Conservation (phyloP, 2,797 vertebrate genomes). For the Pelodytes ibericus region DNA sequence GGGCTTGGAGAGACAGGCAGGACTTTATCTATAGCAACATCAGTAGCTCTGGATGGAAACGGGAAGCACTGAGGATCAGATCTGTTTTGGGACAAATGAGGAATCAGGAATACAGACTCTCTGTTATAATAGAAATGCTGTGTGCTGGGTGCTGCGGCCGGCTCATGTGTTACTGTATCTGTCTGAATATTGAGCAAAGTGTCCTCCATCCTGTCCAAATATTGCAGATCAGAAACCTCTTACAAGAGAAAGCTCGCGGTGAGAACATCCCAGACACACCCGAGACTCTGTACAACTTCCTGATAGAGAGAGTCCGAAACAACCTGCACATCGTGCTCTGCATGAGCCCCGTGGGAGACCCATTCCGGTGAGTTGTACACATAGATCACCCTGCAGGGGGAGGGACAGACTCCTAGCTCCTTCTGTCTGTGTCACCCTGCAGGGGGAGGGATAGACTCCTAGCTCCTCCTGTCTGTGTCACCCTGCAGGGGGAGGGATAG, state of each 20-base stretch:
- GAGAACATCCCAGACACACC: conserved; percentile 78
- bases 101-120: too few species aligned
- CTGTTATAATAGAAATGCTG: too few species aligned
- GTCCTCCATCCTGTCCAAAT: background rate
- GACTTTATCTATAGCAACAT: too few species aligned
- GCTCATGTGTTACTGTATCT: too few species aligned
- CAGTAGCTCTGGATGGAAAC: too few species aligned
- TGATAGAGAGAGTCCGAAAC: conserved; percentile 85
- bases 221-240: conserved; percentile 27
- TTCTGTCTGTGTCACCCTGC: too few species aligned
- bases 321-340: conserved; percentile 88
- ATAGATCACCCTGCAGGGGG: background rate
- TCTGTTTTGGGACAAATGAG: background rate
- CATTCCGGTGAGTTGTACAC: conserved; percentile 79
- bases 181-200: too few species aligned
- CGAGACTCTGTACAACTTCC: conserved; percentile 81
- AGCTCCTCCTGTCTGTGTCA: background rate
- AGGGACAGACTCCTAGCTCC: too few species aligned
- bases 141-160: too few species aligned
- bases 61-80: background rate
- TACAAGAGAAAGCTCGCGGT: conserved; percentile 71
- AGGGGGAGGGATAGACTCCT: too few species aligned
- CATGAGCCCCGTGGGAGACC: conserved; percentile 87
- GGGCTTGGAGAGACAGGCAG: too few species aligned
- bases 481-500: background rate